Evolutionary conservation across 2,888 invertebrate species (phyloP), one percentile per base, ranked within the genome.

Genomic region (Tenthredo notha): DNA sequence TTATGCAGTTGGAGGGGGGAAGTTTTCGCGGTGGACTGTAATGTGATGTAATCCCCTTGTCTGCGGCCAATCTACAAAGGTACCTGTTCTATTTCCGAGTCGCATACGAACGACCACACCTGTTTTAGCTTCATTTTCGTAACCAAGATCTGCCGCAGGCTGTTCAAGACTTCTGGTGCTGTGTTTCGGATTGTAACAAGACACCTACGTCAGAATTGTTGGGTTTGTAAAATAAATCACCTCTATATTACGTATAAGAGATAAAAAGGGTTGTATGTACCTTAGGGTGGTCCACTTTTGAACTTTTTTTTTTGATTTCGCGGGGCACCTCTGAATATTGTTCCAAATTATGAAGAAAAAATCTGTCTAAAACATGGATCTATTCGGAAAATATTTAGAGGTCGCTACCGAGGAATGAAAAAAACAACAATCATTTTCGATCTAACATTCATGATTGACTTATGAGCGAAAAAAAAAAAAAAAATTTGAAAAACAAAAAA

Each of bases 51-150:
- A 89, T 85, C 84, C 86, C 85, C 87, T 88, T 87, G 87, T 89
- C 87, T 88, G 21, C n/a, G 18, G 90, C 89, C 90, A 89, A 90
- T 89, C 84, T 85, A 84, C 86, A 83, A 87, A 70, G 83, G 85
- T 87, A 86, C 78, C 87, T 88, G 89, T 89, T 90, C 90, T 90
- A 90, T 90, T 91, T 91, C 87, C 86, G 89, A 84, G 87, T 84
- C 33, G 6, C n/a, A 80, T 61, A 37, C 61, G n/a, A 29, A 9
- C 85, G 80, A 72, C 88, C 88, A 89, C 90, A 90, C 90, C 90
- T 90, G 90, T 89, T 61, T 77, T 85, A 88, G 86, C 86, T 89
- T 88, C 89, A 91, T 91, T 91, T 90, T 91, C 75, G 88, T 87
- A 85, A 67, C 61, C 67, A 54, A 84, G 74, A 61, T 70, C 54